These are phyloP conservation scores for Brachypodius melanocephalos DNA, from an alignment of 2,113 vertebrate species.

Conservation along the genomic window DNA sequence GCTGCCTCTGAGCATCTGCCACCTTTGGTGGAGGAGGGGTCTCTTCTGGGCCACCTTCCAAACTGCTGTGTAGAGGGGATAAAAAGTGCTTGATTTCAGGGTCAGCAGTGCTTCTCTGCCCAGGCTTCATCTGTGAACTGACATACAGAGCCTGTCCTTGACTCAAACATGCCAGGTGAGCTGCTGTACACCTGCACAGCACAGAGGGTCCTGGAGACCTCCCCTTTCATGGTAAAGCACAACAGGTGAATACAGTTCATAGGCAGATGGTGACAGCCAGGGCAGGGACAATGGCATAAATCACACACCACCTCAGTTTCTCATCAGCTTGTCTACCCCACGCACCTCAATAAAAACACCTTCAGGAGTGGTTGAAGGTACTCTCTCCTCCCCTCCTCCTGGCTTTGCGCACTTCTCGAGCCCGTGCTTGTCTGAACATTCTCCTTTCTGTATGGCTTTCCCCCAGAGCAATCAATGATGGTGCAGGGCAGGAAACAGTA, in stretches of 20 bases:
- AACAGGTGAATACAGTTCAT: neutral
- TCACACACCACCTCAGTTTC: neutral
- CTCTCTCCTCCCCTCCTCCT: neutral
- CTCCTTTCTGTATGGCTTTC: neutral
- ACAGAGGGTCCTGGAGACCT: neutral
- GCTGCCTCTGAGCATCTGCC: neutral
- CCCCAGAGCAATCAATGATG: neutral
- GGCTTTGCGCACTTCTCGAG: neutral
- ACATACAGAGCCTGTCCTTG: neutral
- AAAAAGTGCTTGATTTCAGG: neutral
- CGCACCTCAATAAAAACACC: neutral
- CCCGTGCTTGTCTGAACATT: neutral
- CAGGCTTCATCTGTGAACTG: neutral
- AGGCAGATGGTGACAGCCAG: neutral
- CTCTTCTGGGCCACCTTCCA: neutral
- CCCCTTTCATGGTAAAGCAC: neutral
- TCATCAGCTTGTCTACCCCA: neutral
- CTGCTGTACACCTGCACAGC: neutral
- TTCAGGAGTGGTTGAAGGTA: neutral
- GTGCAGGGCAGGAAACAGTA: neutral
- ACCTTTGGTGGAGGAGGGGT: neutral
- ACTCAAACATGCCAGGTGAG: rapidly evolving
- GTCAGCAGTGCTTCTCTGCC: neutral
- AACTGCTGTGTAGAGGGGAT: neutral
- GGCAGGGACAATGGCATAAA: rapidly evolving